These are phyloP conservation scores for Trachelus tabidus DNA, from an alignment of 2,888 invertebrate genomes.

Conservation along the genomic window DNA sequence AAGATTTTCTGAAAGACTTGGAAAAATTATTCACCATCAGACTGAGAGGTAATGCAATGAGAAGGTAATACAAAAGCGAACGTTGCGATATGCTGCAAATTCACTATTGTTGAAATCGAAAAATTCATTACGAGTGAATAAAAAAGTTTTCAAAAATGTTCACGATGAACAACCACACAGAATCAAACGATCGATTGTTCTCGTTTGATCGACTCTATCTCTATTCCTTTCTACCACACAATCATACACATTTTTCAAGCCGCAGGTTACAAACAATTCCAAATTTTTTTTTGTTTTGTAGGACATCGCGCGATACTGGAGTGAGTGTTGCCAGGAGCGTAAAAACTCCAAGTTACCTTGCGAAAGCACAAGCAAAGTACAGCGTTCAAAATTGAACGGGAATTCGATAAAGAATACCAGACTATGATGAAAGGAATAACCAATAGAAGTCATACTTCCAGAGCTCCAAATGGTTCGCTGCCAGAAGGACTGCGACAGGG, in stretches of 20 bases:
- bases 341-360: background rate
- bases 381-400: background rate
- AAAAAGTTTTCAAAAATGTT: background rate
- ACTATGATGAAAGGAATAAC: background rate
- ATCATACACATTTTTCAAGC: background rate
- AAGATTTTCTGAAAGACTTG: constrained; percentile 9
- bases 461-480: background rate
- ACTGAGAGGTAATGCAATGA: background rate
- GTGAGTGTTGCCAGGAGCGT: background rate
- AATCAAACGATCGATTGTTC: background rate
- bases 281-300: background rate
- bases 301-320: background rate
- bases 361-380: background rate
- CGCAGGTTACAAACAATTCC: background rate
- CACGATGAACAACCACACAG: background rate
- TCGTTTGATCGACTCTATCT: background rate
- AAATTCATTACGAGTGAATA: background rate
- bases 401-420: background rate
- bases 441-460: background rate
- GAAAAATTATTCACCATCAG: background rate
- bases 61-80: no score
- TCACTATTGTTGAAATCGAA: no score
- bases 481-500: background rate
- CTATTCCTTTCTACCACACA: background rate
- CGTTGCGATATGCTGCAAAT: no score